A percentile compares a stretch with the other conserved stretches of the same genome.
Evolutionary conservation across 2,113 vertebrate species (phyloP).

Genomic region (Dromaius novaehollandiae): DNA sequence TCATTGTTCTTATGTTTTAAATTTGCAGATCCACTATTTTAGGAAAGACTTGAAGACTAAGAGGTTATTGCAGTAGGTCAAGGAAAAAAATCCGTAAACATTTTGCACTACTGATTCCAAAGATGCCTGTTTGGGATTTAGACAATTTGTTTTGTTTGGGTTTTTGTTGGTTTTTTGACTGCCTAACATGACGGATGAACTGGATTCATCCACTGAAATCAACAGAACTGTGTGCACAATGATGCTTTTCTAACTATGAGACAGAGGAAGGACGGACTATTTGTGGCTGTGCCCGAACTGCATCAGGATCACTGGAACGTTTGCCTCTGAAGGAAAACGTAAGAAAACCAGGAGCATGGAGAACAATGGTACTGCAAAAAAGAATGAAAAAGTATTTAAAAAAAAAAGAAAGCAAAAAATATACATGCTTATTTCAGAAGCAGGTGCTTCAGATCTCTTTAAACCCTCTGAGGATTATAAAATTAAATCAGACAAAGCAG

Average conservation of each 20-base stretch:
- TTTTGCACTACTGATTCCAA: slow-evolving; percentile 87
- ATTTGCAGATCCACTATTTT: slow-evolving; percentile 86
- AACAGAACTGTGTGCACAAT: slow-evolving; percentile 29
- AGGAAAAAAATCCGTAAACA: slow-evolving; percentile 72
- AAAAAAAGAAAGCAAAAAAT: slow-evolving; percentile 21
- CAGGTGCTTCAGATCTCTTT: slow-evolving; percentile 58
- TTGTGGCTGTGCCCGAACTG: slow-evolving; percentile 52
- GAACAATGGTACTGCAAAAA: slow-evolving; percentile 8
- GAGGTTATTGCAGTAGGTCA: slow-evolving; percentile 65
- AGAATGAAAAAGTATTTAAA: background rate
- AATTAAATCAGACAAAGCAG: slow-evolving; percentile 47
- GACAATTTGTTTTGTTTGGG: slow-evolving; percentile 72
- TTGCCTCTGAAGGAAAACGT: slow-evolving; percentile 38
- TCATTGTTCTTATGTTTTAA: slow-evolving; percentile 1
- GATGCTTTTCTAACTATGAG: slow-evolving; percentile 47
- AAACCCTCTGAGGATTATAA: slow-evolving; percentile 41
- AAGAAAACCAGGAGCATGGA: background rate
- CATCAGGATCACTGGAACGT: slow-evolving; percentile 21
- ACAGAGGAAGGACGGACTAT: background rate
- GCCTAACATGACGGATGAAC: slow-evolving; percentile 70
- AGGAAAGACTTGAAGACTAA: slow-evolving; percentile 87
- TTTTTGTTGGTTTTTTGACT: slow-evolving; percentile 62
- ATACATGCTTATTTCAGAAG: slow-evolving; percentile 45
- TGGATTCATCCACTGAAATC: slow-evolving; percentile 77
- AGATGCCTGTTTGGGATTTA: slow-evolving; percentile 85